Evolutionary conservation across 2,797 vertebrate genomes (phyloP).

Genomic region (Odontamblyopus rebecca): DNA sequence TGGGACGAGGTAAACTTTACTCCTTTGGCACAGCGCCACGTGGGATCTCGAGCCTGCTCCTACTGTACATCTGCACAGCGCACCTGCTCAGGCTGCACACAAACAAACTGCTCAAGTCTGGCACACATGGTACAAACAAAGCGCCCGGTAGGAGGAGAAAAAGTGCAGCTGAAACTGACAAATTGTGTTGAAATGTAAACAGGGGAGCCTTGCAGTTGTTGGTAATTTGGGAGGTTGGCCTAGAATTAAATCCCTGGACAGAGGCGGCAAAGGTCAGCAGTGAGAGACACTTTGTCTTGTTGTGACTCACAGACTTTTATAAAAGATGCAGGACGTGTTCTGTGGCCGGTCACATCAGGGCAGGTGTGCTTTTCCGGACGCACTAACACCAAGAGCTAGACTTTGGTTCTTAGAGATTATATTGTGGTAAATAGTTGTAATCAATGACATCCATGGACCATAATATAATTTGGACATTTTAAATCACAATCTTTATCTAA

Average conservation of each 20-base stretch:
- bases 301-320: conserved; percentile 3
- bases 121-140: conserved; percentile 18
- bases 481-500: no score
- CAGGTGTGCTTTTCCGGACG: conserved; percentile 8
- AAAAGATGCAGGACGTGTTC: not conserved
- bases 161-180: not conserved
- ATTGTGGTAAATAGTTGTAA: no score
- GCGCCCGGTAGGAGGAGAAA: conserved; percentile 14
- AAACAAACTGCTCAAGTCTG: conserved; percentile 21
- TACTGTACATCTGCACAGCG: conserved; percentile 31
- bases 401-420: not conserved
- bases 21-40: conserved; percentile 49
- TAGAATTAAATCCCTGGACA: conserved; percentile 9
- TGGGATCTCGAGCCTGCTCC: conserved; percentile 31
- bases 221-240: conserved; percentile 11
- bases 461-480: no score
- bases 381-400: not conserved
- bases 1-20: conserved; percentile 44
- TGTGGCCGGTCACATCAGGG: conserved; percentile 10
- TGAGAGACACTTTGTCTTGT: conserved; percentile 6
- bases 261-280: conserved; percentile 2
- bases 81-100: conserved; percentile 45
- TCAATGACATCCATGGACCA: no score
- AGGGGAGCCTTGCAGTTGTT: conserved; percentile 6
- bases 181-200: conserved; percentile 14